Percentiles rank a stretch among this genome's conserved stretches.
These are phyloP conservation scores for Nymphalis io DNA, from an alignment of 1,140 invertebrate genomes.

Conservation along the genomic window DNA sequence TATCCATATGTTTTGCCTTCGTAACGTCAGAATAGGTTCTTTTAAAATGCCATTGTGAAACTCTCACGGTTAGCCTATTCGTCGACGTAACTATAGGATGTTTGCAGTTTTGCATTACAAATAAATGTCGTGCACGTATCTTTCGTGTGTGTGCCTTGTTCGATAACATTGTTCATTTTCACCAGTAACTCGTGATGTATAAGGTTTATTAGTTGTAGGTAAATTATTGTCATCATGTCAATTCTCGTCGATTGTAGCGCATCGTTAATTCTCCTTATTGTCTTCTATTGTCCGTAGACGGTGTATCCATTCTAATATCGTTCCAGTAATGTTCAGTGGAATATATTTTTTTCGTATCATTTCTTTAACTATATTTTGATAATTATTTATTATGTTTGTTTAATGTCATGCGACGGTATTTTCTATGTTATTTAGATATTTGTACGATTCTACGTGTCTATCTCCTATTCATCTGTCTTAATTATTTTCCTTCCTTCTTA, in stretches of 20 bases:
- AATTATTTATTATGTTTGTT: not conserved
- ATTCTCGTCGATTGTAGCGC: slow-evolving; percentile 44
- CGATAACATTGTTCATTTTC: slow-evolving; percentile 28
- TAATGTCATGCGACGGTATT: too few relatives aligned
- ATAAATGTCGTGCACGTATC: slow-evolving; percentile 49
- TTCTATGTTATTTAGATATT: too few relatives aligned
- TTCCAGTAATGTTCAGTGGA: not conserved
- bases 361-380: not conserved
- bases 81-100: slow-evolving; percentile 54
- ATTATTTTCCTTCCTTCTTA: too few relatives aligned
- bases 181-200: slow-evolving; percentile 28
- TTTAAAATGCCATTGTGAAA: slow-evolving; percentile 38
- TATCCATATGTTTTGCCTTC: slow-evolving; percentile 12
- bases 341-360: not conserved
- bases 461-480: too few relatives aligned
- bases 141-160: slow-evolving; percentile 21
- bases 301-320: slow-evolving; percentile 3
- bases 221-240: slow-evolving; percentile 24
- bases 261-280: slow-evolving; percentile 34
- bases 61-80: slow-evolving; percentile 41
- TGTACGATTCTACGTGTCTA: too few relatives aligned
- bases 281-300: not conserved
- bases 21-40: slow-evolving; percentile 21
- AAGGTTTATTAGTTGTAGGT: slow-evolving; percentile 17
- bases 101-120: slow-evolving; percentile 68